Conservation (phyloP, 2,797 vertebrate species). For the Menidia menidia region DNA sequence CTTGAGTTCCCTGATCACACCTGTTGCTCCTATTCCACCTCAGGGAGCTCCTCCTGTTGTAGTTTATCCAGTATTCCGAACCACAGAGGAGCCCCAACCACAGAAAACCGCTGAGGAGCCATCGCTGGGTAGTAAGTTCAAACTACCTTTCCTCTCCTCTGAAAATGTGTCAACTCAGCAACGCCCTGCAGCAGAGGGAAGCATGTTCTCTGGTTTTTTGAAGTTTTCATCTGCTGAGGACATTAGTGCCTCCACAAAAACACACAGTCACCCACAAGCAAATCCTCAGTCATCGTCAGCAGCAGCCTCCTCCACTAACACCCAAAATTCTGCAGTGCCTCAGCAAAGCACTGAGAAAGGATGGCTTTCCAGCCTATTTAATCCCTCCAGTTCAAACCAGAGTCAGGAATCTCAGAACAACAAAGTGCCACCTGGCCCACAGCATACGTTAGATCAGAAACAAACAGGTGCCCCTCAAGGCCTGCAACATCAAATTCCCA, state of each 20-base stretch:
- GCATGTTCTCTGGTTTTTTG: constrained; percentile 74
- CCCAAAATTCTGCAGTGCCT: constrained; percentile 28
- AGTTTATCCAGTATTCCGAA: constrained; percentile 82
- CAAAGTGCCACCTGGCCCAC: constrained; percentile 40
- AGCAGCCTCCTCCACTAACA: constrained; percentile 17
- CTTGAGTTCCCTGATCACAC: constrained; percentile 87
- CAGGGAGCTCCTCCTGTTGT: constrained; percentile 73
- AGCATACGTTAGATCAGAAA: constrained; percentile 50
- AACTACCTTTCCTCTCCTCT: constrained; percentile 82
- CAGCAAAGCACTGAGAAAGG: constrained; percentile 72
- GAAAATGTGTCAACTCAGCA: constrained; percentile 77
- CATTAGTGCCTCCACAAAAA: constrained; percentile 50
- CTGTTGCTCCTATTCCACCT: constrained; percentile 70
- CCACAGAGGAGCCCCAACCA: constrained; percentile 75
- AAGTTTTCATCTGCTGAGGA: constrained; percentile 81
- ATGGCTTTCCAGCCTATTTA: constrained; percentile 82
- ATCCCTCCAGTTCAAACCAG: constrained; percentile 57
- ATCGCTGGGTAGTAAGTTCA: constrained; percentile 77
- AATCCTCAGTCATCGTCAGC: constrained; percentile 25
- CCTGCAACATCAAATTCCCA: constrained; percentile 52
- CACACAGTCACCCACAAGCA: constrained; percentile 48
- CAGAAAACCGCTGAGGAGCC: constrained; percentile 66
- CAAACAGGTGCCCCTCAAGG: constrained; percentile 25
- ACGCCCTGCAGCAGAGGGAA: constrained; percentile 68
- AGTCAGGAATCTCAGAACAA: constrained; percentile 49